Conservation (phyloP, 2,888 invertebrate species). For the Phyto melanocephala region DNA sequence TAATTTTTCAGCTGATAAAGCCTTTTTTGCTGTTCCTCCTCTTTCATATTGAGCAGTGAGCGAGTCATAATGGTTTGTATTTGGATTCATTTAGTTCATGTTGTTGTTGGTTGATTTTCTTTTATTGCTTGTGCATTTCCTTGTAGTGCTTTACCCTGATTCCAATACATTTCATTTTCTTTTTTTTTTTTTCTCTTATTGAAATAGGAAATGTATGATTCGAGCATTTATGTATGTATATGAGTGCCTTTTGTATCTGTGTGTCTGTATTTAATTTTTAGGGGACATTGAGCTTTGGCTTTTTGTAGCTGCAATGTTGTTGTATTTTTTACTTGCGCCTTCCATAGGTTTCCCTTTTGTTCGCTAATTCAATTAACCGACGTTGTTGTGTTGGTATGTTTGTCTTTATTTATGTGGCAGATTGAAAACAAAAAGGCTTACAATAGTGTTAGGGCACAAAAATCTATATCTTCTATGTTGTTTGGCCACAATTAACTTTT, state of each 20-base stretch:
- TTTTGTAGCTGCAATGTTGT: constrained; percentile 35
- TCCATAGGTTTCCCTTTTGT: constrained; percentile 58
- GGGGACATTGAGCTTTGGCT: constrained; percentile 72
- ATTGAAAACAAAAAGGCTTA: constrained; percentile 54
- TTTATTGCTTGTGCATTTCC: constrained; percentile 21
- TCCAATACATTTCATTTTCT: constrained; percentile 30
- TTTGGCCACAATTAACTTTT: constrained; percentile 39
- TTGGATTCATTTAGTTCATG: constrained; percentile 33
- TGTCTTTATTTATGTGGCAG: background rate
- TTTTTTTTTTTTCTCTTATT: background rate
- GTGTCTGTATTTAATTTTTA: constrained; percentile 44
- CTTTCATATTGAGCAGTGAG: background rate
- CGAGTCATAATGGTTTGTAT: no score
- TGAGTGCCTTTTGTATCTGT: background rate
- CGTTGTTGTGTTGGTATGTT: background rate
- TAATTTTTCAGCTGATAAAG: constrained; percentile 46
- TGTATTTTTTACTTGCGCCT: constrained; percentile 27
- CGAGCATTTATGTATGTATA: background rate
- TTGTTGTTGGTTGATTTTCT: constrained; percentile 17
- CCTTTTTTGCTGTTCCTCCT: constrained; percentile 25
- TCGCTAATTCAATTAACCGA: constrained; percentile 62
- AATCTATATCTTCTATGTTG: constrained; percentile 39
- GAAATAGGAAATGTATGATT: constrained; percentile 64
- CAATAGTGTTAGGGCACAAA: background rate
- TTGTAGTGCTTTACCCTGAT: constrained; percentile 63